Base-by-base conservation (phyloP, 2,113 vertebrate genomes). In the Clarias gariepinus region DNA sequence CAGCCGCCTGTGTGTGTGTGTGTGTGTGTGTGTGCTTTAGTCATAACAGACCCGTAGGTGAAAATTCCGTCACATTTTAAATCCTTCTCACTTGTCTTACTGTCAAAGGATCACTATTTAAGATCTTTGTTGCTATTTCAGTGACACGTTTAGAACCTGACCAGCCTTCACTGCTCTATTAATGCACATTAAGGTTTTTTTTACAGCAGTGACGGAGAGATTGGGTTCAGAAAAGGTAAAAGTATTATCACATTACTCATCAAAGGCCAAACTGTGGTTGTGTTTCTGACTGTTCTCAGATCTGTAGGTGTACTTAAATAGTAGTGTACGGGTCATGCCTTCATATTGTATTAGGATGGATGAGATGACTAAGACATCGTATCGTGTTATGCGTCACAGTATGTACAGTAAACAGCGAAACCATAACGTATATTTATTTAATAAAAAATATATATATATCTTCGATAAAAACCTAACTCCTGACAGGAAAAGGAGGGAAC, bases 1-100 rank as follows among this genome's bases (percentile, higher is more conserved):
- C 13, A 3, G 15, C 25, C 3, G 10, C 25, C 3, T 21, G 28
- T 36, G 30, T 71, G 30, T 71, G 71, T 74, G 21, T 80, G 41
- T 79, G 61, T 61, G 82, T 81, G 82, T 60, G 81, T 80, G 36
- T 68, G 58, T 77, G 13, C 41, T 8, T 52, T 28, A 71, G 58
- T 55, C 55, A 84, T 81, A 66, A 64, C 71, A 74, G 21, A 64
- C 28, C 52, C 78, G 81, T 83, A 78, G 61, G 69, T 83, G 82
- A 71, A 55, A 74, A 66, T 79, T 64, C 30, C 18, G n/a, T 64
- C 84, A 85, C 74, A 79, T 36, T 68, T n/a, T 68, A 85, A 66
- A 68, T 16, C 12, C 47, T 85, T 78, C 41, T 28, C 73, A 78
- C 36, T 33, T 60, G 21, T 11, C 30, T 73, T 58, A 25, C 69